phyloP scores from a whole-genome alignment of 1,140 invertebrate species.

The Drosophila prosaltans region DNA sequence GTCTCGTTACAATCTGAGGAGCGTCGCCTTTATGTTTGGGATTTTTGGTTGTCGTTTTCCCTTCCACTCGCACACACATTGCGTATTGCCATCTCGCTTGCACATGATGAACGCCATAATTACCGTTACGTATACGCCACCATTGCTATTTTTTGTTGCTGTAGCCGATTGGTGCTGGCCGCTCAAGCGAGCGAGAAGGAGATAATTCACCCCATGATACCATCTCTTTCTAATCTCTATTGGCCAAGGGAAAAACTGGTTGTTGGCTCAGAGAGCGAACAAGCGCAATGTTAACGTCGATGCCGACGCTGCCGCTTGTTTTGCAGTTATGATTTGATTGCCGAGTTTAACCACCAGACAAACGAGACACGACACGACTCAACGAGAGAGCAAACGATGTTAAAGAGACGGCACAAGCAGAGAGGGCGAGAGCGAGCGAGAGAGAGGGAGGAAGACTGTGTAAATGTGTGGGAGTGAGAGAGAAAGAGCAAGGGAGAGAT shows the following conservation, averaged over 20 bases:
- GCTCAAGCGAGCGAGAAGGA: conserved; percentile 33
- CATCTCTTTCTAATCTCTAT: conserved; percentile 19
- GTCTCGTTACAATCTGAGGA: conserved; percentile 80
- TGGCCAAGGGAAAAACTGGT: conserved; percentile 46
- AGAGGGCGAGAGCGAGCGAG: conserved; percentile 30
- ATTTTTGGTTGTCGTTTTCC: conserved; percentile 23
- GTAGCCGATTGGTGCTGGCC: conserved; percentile 65
- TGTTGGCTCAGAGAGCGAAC: conserved; percentile 54
- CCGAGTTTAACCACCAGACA: conserved; percentile 78
- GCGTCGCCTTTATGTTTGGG: conserved; percentile 45
- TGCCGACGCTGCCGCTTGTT: conserved; percentile 46
- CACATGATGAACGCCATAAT: conserved; percentile 83
- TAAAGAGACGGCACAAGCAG: conserved; percentile 52
- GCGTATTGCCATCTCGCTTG: conserved; percentile 40
- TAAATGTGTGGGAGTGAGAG: conserved; percentile 13
- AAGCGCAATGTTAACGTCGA: conserved; percentile 9
- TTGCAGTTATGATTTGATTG: conserved; percentile 81
- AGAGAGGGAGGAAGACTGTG: conserved; percentile 23
- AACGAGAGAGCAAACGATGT: conserved; percentile 55
- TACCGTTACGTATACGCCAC: conserved; percentile 82
- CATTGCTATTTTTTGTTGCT: conserved; percentile 79
- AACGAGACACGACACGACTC: conserved; percentile 69
- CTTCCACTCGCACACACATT: conserved; percentile 24
- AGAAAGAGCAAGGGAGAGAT: conserved; percentile 16
- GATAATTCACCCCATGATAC: conserved; percentile 24